phyloP scores from a whole-genome alignment of 2,888 invertebrate genomes.

The Leptinotarsa haldemani region DNA sequence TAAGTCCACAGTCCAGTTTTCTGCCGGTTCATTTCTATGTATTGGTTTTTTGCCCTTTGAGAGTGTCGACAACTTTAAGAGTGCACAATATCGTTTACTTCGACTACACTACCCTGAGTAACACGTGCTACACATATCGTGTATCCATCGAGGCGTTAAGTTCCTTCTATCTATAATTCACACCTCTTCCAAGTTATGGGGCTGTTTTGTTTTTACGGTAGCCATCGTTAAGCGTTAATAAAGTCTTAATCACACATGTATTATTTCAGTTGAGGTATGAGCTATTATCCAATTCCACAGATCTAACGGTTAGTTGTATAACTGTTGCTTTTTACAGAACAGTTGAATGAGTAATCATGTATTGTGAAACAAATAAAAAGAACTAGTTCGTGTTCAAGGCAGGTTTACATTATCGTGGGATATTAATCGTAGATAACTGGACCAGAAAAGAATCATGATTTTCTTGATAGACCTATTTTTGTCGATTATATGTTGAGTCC shows the following conservation, averaged over 20 bases:
- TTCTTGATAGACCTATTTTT: background rate
- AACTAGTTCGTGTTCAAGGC: slow-evolving; percentile 13
- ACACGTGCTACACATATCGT: no score
- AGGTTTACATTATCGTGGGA: slow-evolving; percentile 7
- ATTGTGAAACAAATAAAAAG: slow-evolving; percentile 20
- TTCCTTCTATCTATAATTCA: background rate
- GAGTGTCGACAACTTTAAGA: no score
- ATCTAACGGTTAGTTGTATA: slow-evolving; percentile 22
- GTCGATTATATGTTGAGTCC: background rate
- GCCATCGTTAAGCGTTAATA: background rate
- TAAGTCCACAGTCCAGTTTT: no score
- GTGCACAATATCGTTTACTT: no score
- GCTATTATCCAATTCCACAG: slow-evolving; percentile 12
- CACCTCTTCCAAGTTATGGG: background rate
- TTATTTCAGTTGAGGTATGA: background rate
- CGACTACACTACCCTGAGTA: no score
- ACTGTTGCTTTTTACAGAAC: slow-evolving; percentile 23
- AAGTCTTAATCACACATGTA: slow-evolving; percentile 15
- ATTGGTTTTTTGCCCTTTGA: no score
- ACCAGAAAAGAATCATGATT: background rate
- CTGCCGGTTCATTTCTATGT: no score
- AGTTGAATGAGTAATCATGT: slow-evolving; percentile 23
- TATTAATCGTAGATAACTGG: slow-evolving; percentile 13
- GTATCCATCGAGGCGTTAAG: background rate
- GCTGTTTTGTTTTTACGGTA: background rate